Percentiles rank a stretch among this genome's conserved stretches.
These are phyloP conservation scores for Odontothrips loti DNA, from an alignment of 2,888 invertebrate species.

Conservation along the genomic window DNA sequence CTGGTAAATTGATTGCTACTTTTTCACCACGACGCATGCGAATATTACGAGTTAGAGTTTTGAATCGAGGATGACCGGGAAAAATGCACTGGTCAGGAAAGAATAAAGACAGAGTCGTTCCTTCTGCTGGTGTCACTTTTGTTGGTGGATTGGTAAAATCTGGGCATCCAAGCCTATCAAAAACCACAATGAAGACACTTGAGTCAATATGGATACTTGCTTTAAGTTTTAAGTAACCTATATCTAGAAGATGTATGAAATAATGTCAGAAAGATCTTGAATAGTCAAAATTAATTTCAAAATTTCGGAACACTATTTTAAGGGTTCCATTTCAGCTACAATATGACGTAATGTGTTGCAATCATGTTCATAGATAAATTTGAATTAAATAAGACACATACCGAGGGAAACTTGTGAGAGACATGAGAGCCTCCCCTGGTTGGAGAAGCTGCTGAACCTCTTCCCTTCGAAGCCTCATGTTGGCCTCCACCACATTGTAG, in stretches of 20 bases:
- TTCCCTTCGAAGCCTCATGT: constrained; percentile 86
- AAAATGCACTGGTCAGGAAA: constrained; percentile 94
- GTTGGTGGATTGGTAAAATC: constrained; percentile 81
- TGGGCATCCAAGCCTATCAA: constrained; percentile 72
- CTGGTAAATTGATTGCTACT: constrained; percentile 93
- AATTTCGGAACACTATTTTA: not conserved
- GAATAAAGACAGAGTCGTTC: constrained; percentile 79
- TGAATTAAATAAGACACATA: constrained; percentile 42
- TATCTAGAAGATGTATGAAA: not conserved
- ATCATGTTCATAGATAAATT: not conserved
- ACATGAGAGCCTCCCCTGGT: constrained; percentile 79
- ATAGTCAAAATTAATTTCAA: not conserved
- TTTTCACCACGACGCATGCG: constrained; percentile 87
- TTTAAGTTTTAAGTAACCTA: not conserved
- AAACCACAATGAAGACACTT: constrained; percentile 29
- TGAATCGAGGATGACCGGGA: constrained; percentile 92
- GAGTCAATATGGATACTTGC: constrained; percentile 18
- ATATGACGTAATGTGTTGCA: too few species aligned
- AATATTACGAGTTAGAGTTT: constrained; percentile 89
- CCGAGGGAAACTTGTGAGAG: constrained; percentile 92
- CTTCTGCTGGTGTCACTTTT: constrained; percentile 63
- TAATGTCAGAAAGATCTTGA: constrained; percentile 16
- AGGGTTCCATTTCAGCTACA: not conserved
- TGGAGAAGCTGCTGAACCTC: constrained; percentile 73
- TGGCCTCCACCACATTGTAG: constrained; percentile 97